Evolutionary conservation across 1,140 invertebrate species (phyloP).

Genomic region (Aphelenchoides fujianensis): DNA sequence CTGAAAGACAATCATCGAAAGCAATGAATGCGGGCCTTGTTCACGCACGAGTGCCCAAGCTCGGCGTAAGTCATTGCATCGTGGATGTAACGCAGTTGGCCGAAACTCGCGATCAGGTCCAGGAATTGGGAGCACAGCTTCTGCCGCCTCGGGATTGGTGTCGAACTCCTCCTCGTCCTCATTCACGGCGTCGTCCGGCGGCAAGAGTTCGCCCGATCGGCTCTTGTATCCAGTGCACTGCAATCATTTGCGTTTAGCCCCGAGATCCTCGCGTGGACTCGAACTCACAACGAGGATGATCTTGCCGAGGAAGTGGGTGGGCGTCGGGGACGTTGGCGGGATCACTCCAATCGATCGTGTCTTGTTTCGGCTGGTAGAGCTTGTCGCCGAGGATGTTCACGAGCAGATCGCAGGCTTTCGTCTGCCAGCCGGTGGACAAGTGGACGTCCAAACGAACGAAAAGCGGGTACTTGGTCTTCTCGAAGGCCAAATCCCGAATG

Average conservation of each 20-base stretch:
- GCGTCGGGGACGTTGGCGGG: constrained; percentile 51
- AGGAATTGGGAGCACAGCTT: constrained; percentile 40
- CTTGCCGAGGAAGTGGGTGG: constrained; percentile 56
- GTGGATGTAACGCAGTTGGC: constrained; percentile 26
- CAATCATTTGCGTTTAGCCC: not conserved
- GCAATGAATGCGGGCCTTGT: not conserved
- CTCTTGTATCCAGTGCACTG: constrained; percentile 34
- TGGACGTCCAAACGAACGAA: constrained; percentile 56
- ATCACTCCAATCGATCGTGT: constrained; percentile 53
- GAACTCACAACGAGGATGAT: constrained; percentile 59
- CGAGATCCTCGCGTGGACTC: too few relatives aligned
- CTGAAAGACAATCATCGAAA: constrained; percentile 15
- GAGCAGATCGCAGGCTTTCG: constrained; percentile 40
- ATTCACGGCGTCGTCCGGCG: constrained; percentile 16
- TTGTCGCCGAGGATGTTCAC: constrained; percentile 36
- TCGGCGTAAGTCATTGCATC: not conserved
- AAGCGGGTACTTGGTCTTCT: constrained; percentile 62
- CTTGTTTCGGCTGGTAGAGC: constrained; percentile 50
- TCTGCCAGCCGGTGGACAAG: constrained; percentile 51
- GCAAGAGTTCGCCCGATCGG: not conserved
- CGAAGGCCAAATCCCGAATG: constrained; percentile 68
- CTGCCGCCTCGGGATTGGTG: constrained; percentile 52
- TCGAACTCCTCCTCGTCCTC: constrained; percentile 32
- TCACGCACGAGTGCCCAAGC: not conserved
- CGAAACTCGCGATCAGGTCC: constrained; percentile 55